Evolutionary conservation across 1,140 invertebrate species (phyloP).

Genomic region (Achatina immaculata): DNA sequence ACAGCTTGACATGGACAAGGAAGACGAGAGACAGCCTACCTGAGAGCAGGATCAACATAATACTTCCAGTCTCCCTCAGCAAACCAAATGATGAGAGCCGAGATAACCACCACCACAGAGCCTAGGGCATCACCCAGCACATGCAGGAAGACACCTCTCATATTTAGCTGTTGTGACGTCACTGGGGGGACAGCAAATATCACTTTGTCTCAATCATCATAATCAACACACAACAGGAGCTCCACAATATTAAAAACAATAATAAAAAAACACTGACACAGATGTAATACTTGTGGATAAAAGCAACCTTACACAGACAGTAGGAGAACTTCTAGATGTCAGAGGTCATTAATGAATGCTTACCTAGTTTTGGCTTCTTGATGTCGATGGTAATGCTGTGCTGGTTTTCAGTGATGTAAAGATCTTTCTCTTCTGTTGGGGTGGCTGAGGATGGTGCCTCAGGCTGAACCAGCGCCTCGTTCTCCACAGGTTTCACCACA

Average conservation of each 20-base stretch:
- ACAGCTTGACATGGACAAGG: no score
- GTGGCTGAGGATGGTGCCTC: neutral
- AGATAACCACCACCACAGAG: slow-evolving; percentile 93
- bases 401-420: neutral
- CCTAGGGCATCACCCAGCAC: slow-evolving; percentile 94
- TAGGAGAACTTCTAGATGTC: no score
- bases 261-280: no score
- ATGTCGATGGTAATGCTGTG: slow-evolving; percentile 4
- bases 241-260: no score
- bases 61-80: slow-evolving; percentile 83
- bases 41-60: slow-evolving; percentile 95
- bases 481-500: slow-evolving; percentile 22
- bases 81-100: slow-evolving; percentile 89
- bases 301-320: no score
- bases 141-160: slow-evolving; percentile 89
- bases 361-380: slow-evolving; percentile 24
- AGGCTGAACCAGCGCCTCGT: slow-evolving; percentile 41
- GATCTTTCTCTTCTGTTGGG: slow-evolving; percentile 1
- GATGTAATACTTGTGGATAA: no score
- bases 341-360: neutral
- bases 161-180: slow-evolving; percentile 79
- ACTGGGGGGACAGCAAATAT: no score
- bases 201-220: no score
- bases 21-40: no score
- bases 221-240: no score